Evolutionary conservation across 2,113 vertebrate genomes (phyloP).

Genomic region (Microtus oregoni): DNA sequence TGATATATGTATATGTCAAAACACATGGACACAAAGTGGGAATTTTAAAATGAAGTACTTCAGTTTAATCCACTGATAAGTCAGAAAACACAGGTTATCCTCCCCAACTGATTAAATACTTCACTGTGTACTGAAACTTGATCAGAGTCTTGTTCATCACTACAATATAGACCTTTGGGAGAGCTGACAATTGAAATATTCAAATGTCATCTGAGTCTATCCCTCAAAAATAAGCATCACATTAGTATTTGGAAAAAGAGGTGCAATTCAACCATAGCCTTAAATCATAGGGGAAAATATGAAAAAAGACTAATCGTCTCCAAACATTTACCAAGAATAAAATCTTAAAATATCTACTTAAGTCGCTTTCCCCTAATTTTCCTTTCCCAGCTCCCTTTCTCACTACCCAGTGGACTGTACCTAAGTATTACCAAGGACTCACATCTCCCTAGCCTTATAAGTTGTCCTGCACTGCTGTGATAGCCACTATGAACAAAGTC

Average conservation of each 20-base stretch:
- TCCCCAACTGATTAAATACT: neutral
- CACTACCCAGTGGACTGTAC: neutral
- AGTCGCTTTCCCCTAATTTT: neutral
- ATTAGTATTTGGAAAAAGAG: neutral
- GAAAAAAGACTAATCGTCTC: neutral
- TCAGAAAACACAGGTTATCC: neutral
- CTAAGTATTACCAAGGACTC: neutral
- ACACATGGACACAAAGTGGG: neutral
- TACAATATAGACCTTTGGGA: neutral
- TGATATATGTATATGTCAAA: neutral
- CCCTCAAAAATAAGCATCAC: neutral
- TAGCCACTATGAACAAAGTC: neutral
- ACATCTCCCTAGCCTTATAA: neutral
- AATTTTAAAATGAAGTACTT: slow-evolving; percentile 7
- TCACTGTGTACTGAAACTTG: neutral
- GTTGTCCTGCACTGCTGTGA: no score
- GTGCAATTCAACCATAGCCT: neutral
- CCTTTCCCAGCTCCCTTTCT: neutral
- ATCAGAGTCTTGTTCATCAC: neutral
- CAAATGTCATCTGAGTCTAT: neutral
- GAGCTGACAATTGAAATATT: neutral
- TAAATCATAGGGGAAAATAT: neutral
- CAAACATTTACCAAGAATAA: slow-evolving; percentile 24
- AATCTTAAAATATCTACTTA: neutral
- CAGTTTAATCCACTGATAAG: neutral